Conservation (phyloP, 1,140 invertebrate species). For the Steinernema khuongi region DNA sequence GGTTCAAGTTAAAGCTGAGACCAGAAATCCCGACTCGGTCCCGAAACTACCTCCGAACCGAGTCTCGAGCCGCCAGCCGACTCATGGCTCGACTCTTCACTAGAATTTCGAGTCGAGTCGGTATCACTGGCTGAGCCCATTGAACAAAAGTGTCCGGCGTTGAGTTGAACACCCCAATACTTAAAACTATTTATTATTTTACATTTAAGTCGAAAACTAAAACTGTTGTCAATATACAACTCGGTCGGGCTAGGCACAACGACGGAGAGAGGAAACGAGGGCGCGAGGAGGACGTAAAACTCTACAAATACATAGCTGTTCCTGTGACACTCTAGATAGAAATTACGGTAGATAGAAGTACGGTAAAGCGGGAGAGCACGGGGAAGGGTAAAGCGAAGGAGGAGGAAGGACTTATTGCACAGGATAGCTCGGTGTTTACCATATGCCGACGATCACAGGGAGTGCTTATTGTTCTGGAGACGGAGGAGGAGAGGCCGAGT, state of each 20-base stretch:
- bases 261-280: slow-evolving; percentile 8
- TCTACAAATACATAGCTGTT: neutral
- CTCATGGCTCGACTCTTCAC: too few relatives aligned
- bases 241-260: neutral
- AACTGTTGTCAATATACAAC: slow-evolving; percentile 11
- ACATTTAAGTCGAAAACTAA: neutral
- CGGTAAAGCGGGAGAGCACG: slow-evolving; percentile 11
- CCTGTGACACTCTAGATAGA: neutral
- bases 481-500: neutral
- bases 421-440: neutral
- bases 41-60: too few relatives aligned
- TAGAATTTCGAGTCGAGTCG: too few relatives aligned
- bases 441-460: slow-evolving; percentile 9
- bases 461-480: neutral
- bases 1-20: too few relatives aligned
- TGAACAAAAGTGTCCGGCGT: neutral
- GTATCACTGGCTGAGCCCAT: too few relatives aligned
- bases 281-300: neutral
- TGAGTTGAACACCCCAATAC: neutral
- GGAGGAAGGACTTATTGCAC: neutral
- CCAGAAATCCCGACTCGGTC: too few relatives aligned
- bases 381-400: neutral
- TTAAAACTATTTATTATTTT: neutral
- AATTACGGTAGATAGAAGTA: neutral
- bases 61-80: too few relatives aligned